phyloP scores from a whole-genome alignment of 2,888 invertebrate genomes.

The Netelia melanura region DNA sequence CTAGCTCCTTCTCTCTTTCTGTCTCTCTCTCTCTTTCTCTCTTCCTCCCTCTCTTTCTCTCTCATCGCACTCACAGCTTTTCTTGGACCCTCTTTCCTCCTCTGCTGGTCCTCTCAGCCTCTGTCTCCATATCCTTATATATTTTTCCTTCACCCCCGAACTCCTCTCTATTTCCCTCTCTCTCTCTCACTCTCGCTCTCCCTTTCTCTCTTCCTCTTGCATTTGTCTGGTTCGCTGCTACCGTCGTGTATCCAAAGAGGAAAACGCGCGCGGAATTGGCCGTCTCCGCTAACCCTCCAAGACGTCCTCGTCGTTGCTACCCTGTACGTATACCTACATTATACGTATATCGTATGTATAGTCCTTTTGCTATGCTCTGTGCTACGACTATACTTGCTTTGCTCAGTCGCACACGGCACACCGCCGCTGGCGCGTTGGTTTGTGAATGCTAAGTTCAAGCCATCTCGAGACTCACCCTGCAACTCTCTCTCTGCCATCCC shows the following conservation, averaged over 20 bases:
- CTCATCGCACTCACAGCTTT: conserved; percentile 57
- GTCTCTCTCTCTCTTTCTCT: conserved; percentile 55
- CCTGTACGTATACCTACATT: conserved; percentile 3
- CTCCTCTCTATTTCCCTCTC: conserved; percentile 50
- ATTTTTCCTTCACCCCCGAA: conserved; percentile 70
- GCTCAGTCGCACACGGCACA: conserved; percentile 54
- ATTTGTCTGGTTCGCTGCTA: conserved; percentile 76
- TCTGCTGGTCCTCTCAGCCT: conserved; percentile 39
- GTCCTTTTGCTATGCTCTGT: conserved; percentile 39
- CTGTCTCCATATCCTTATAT: conserved; percentile 52
- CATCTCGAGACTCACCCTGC: conserved; percentile 73
- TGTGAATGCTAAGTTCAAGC: conserved; percentile 82
- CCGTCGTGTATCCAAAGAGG: conserved; percentile 71
- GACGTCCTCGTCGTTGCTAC: conserved; percentile 29
- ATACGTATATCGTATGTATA: conserved; percentile 13
- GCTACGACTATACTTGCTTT: conserved; percentile 47
- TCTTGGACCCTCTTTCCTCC: conserved; percentile 55
- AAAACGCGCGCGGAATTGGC: conserved; percentile 75
- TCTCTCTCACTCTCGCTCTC: conserved; percentile 59
- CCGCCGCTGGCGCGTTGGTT: conserved; percentile 77
- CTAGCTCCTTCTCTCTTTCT: conserved; percentile 60
- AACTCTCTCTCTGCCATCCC: conserved; percentile 56
- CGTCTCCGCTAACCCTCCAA: conserved; percentile 62
- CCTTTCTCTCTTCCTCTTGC: conserved; percentile 63
- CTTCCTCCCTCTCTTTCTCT: conserved; percentile 39